Evolutionary conservation across 2,888 invertebrate genomes (phyloP), one percentile per base, ranked within the genome.

Genomic region (Lasioglossum villosulum): DNA sequence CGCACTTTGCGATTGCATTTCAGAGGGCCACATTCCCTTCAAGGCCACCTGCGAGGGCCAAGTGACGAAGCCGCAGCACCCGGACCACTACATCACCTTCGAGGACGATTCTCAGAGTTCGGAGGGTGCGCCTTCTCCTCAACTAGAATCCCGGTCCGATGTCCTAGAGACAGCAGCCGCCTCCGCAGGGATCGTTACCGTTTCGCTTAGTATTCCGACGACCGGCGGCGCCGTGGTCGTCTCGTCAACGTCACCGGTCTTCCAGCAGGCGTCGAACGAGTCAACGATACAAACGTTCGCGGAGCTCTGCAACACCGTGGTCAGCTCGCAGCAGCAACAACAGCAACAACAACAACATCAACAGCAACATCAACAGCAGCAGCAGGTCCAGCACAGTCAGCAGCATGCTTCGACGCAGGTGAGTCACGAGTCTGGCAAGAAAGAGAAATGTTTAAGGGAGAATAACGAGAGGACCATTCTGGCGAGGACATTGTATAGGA

Each of bases 41-140:
- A 98, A 98, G 94, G 98, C 98, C 68, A 99, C 99, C 73, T 97
- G 98, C 94, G 99, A 99, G 94, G 99, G 98, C 0, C 97, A 98
- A 73, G 96, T 98, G 42, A 97, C 97, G 30, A 97, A 98, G 83
- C 98, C 98, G 4, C 97, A 98, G 91, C 98, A 98, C 93, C 98
- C 98, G 23, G 97, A 97, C 86, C 97, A 98, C 89, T 99, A 98
- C 95, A 97, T 98, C 90, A 98, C 97, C 85, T 98, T 97, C 84
- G 98, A 99, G 92, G 99, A 99, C 92, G 98, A 98, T 93, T 98
- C 98, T 14, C 98, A 98, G 88, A 98, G 98, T 94, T 97, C 97
- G 16, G 97, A 97, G 93, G 96, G 96, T 89, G 96, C 96, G 87
- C 96, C 96, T 34, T 94, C 95, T 84, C 94, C 95, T 14, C 94